Conservation (phyloP, 2,113 vertebrate genomes). For the mouse (Mus musculus) region DNA sequence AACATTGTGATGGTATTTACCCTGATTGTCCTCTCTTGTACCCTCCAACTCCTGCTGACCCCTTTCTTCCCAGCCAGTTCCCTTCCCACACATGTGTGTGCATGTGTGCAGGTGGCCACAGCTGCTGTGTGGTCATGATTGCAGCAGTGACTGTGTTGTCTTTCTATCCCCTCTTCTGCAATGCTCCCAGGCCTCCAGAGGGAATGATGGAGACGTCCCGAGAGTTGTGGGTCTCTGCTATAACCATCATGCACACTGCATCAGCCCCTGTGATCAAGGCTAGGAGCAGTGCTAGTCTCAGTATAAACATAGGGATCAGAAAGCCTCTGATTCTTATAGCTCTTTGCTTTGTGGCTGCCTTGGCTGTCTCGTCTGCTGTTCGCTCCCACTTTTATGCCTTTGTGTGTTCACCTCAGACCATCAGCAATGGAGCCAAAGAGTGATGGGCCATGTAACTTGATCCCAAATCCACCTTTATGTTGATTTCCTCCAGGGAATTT, state of each 20-base stretch:
- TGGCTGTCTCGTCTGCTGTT: not conserved
- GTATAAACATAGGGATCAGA: not conserved
- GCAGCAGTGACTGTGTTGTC: not conserved
- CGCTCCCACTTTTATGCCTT: not conserved
- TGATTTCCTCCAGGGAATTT: not conserved
- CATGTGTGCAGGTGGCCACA: not conserved
- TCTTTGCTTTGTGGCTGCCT: not conserved
- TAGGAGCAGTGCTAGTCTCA: not conserved
- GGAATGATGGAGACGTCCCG: not conserved
- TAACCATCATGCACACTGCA: not conserved
- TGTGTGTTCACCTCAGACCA: not conserved
- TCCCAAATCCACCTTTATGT: not conserved
- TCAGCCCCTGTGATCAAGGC: not conserved
- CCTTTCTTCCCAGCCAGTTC: not conserved
- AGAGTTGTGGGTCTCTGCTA: not conserved
- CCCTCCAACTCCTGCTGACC: not conserved
- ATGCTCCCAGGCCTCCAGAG: not conserved
- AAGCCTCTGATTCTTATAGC: not conserved
- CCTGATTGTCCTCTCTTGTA: not conserved
- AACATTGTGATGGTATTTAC: not conserved
- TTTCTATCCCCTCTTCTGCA: not conserved
- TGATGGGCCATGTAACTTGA: not conserved
- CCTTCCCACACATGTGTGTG: not conserved
- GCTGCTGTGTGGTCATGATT: not conserved
- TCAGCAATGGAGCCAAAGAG: not conserved